Evolutionary conservation across 2,888 invertebrate genomes (phyloP).

Genomic region (Ametastegia equiseti): DNA sequence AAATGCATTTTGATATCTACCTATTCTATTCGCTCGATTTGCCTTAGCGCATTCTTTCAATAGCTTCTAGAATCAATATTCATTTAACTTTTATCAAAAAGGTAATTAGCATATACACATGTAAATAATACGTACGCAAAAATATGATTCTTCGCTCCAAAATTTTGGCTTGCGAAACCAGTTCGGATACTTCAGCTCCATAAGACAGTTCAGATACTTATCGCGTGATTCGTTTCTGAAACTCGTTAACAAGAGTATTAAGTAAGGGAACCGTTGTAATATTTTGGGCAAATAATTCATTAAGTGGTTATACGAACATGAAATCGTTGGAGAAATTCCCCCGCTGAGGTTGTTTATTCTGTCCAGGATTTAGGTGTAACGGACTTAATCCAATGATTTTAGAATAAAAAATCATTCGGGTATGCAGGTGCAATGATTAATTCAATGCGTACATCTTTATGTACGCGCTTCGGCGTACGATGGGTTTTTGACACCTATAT

Average conservation of each 20-base stretch:
- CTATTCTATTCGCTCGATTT: too few species aligned
- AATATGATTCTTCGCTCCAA: background rate
- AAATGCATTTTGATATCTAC: background rate
- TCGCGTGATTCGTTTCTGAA: background rate
- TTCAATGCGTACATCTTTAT: background rate
- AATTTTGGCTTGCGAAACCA: background rate
- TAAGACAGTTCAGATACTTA: background rate
- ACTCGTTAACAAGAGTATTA: background rate
- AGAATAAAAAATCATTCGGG: too few species aligned
- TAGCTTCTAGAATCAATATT: background rate
- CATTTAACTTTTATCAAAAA: background rate
- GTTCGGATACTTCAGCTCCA: background rate
- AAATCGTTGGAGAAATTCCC: background rate
- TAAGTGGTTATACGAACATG: too few species aligned
- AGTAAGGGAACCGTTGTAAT: too few species aligned
- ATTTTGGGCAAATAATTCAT: too few species aligned
- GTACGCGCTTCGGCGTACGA: background rate
- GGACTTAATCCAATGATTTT: background rate
- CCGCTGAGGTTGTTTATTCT: background rate
- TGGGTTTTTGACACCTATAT: background rate
- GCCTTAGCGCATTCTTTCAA: background rate
- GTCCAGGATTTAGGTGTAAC: background rate
- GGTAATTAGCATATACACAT: background rate
- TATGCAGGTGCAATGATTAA: too few species aligned
- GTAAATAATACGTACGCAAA: background rate